Conservation (phyloP, 2,888 invertebrate species). For the Acleris emargana region DNA sequence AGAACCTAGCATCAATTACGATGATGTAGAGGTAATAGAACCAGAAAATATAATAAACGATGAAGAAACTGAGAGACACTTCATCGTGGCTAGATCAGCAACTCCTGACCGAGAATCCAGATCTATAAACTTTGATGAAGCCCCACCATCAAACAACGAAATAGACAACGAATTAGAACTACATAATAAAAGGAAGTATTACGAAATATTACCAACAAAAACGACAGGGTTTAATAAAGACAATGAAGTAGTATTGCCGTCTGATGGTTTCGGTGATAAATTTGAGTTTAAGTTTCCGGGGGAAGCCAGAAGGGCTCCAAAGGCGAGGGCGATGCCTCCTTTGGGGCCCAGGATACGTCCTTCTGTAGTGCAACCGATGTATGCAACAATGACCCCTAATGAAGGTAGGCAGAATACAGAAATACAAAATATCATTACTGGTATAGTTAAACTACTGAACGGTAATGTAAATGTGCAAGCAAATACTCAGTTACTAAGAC, state of each 20-base stretch:
- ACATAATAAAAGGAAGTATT: conserved; percentile 75
- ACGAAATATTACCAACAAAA: conserved; percentile 83
- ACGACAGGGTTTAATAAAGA: conserved; percentile 70
- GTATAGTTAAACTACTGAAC: conserved; percentile 93
- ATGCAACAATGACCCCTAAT: conserved; percentile 80
- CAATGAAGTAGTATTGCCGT: conserved; percentile 65
- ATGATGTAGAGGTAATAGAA: conserved; percentile 50
- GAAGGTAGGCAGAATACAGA: conserved; percentile 82
- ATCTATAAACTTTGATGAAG: conserved; percentile 82
- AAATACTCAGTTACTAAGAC: conserved; percentile 86
- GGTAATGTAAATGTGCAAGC: conserved; percentile 94
- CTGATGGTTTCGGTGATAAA: conserved; percentile 71
- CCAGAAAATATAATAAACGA: conserved; percentile 46
- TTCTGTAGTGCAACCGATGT: conserved; percentile 80
- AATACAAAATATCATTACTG: conserved; percentile 95
- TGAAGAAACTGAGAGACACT: conserved; percentile 62
- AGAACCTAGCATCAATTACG: conserved; percentile 66
- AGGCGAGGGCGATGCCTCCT: conserved; percentile 85
- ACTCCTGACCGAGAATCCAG: conserved; percentile 75
- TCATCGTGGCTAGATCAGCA: conserved; percentile 81
- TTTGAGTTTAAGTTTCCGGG: conserved; percentile 85
- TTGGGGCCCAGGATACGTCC: conserved; percentile 86
- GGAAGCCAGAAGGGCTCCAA: conserved; percentile 90
- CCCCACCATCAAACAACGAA: conserved; percentile 81
- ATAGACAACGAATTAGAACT: conserved; percentile 84